These are phyloP conservation scores for Okapia johnstoni DNA, from an alignment of 2,113 vertebrate species.

Conservation along the genomic window DNA sequence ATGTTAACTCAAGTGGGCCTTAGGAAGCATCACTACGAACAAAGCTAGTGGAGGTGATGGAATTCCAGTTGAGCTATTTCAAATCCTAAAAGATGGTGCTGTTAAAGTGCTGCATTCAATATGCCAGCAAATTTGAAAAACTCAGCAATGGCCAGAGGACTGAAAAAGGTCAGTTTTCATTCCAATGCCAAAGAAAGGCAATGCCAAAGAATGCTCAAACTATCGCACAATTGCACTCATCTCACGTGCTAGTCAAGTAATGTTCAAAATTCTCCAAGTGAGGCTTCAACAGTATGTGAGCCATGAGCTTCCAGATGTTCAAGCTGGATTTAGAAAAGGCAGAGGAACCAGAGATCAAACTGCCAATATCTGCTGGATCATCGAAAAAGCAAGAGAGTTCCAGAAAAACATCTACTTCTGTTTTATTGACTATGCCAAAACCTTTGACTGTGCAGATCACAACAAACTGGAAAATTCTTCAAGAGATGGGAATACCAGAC, in stretches of 20 bases:
- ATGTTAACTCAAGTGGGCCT: background rate
- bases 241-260: background rate
- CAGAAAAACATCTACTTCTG: background rate
- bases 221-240: background rate
- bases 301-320: background rate
- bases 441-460: background rate
- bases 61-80: background rate
- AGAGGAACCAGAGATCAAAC: background rate
- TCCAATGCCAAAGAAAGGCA: background rate
- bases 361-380: rapidly evolving
- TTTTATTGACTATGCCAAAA: background rate
- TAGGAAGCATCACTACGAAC: background rate
- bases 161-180: background rate
- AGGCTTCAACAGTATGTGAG: background rate
- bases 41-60: background rate
- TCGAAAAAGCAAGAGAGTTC: rapidly evolving
- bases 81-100: background rate
- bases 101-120: background rate
- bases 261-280: background rate
- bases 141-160: background rate
- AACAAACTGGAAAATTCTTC: background rate
- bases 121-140: background rate
- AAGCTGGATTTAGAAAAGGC: background rate
- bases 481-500: background rate
- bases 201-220: background rate